Evolutionary conservation across 2,888 invertebrate genomes (phyloP).

Genomic region (Sarcophaga rosellei): DNA sequence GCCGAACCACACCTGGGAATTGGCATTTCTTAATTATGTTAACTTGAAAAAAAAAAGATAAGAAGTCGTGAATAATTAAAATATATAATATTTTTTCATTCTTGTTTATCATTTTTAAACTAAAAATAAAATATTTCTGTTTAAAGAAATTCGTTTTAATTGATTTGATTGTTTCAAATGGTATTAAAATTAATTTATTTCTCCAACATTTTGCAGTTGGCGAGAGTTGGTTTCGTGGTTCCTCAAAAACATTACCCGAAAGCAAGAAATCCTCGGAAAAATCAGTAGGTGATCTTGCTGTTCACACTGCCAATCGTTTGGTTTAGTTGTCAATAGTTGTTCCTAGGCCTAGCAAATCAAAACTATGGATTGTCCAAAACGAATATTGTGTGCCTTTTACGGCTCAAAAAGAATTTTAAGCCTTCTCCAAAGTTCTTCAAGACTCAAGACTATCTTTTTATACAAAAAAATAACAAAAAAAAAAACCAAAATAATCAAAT

Average conservation of each 20-base stretch:
- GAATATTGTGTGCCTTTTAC: constrained; percentile 21
- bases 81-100: constrained; percentile 14
- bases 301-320: constrained; percentile 73
- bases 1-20: not conserved
- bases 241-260: constrained; percentile 21
- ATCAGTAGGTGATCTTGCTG: constrained; percentile 75
- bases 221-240: constrained; percentile 67
- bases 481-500: not conserved
- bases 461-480: not conserved
- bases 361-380: constrained; percentile 22
- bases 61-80: constrained; percentile 39
- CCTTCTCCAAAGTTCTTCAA: constrained; percentile 1
- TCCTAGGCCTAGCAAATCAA: not conserved
- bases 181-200: constrained; percentile 38
- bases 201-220: constrained; percentile 70
- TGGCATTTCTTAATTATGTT: constrained; percentile 16
- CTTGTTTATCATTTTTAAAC: constrained; percentile 45
- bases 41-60: constrained; percentile 7
- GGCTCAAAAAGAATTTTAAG: constrained; percentile 13
- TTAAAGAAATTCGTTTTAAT: constrained; percentile 58
- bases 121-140: constrained; percentile 56
- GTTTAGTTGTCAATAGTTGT: constrained; percentile 61
- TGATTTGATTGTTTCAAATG: constrained; percentile 45
- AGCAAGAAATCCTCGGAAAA: constrained; percentile 65
- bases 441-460: constrained; percentile 32